Conservation (phyloP, 1,140 invertebrate genomes). For the Homalodisca vitripennis region DNA sequence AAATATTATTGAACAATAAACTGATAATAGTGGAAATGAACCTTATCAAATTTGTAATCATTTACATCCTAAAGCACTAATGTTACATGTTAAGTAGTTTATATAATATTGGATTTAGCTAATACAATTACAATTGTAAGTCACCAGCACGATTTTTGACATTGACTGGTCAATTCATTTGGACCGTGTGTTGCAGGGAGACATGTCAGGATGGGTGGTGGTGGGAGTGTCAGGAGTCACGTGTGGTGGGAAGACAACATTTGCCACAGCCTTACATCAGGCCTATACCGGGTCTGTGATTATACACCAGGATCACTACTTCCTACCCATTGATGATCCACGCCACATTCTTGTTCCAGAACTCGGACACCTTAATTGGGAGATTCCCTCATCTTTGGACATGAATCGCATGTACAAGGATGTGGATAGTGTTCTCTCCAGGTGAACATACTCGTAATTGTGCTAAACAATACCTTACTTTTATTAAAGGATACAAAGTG, state of each 20-base stretch:
- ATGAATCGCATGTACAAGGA: constrained; percentile 69
- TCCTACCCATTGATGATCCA: constrained; percentile 63
- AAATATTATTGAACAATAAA: too few relatives aligned
- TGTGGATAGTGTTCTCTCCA: constrained; percentile 47
- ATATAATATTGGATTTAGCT: too few relatives aligned
- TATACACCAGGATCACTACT: constrained; percentile 77
- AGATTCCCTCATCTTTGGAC: constrained; percentile 68
- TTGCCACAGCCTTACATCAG: constrained; percentile 58
- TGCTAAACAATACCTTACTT: not conserved
- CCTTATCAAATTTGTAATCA: too few relatives aligned
- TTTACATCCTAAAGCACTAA: too few relatives aligned
- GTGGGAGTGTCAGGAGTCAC: constrained; percentile 76
- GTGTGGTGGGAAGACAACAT: constrained; percentile 76
- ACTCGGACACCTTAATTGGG: constrained; percentile 76
- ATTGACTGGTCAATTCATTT: too few relatives aligned
- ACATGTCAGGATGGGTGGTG: too few relatives aligned
- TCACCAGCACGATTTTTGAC: too few relatives aligned
- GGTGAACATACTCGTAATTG: constrained; percentile 17
- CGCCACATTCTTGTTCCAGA: constrained; percentile 62
- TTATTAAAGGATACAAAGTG: not conserved
- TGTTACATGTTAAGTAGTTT: too few relatives aligned
- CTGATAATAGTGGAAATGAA: too few relatives aligned
- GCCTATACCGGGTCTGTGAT: constrained; percentile 55
- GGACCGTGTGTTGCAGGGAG: too few relatives aligned
- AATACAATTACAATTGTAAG: too few relatives aligned